phyloP scores from a whole-genome alignment of 2,888 invertebrate genomes.

The Podotricha telesiphe region DNA sequence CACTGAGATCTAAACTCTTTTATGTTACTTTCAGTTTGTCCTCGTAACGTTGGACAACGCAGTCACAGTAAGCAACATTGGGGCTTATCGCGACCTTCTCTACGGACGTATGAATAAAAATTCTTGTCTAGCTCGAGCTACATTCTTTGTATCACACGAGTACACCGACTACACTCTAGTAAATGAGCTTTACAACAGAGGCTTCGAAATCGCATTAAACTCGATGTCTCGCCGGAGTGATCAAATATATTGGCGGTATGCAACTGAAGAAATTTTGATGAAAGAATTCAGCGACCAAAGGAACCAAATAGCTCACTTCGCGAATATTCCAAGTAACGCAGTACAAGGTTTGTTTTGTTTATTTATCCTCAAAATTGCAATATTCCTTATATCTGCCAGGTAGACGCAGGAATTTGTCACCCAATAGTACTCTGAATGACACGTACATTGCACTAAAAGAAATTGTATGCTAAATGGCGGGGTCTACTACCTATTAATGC shows the following conservation, averaged over 20 bases:
- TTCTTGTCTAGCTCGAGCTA: conserved; percentile 84
- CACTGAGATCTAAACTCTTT: neutral
- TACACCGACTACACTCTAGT: conserved; percentile 87
- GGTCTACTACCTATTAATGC: too few relatives aligned
- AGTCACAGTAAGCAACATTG: conserved; percentile 80
- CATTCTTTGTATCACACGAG: conserved; percentile 89
- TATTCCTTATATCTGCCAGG: neutral
- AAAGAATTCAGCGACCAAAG: conserved; percentile 85
- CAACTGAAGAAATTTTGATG: conserved; percentile 74
- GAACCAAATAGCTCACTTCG: conserved; percentile 75
- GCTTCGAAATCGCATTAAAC: conserved; percentile 88
- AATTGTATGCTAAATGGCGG: too few relatives aligned
- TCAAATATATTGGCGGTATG: conserved; percentile 83
- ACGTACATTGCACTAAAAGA: too few relatives aligned
- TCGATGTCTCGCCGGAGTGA: conserved; percentile 85
- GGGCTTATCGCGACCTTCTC: conserved; percentile 80
- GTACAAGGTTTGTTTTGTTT: conserved; percentile 59
- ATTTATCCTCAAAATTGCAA: neutral
- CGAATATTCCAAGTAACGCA: conserved; percentile 73
- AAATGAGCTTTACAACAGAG: conserved; percentile 82
- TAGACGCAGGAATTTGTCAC: neutral
- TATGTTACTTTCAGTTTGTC: conserved; percentile 82
- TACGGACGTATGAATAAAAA: conserved; percentile 85
- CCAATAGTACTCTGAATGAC: too few relatives aligned
- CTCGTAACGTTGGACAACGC: conserved; percentile 87